Percentiles rank a stretch among this genome's conserved stretches.
Evolutionary conservation across 53 echinoderm and acorn worm species (phyloP).

Genomic region (Astropecten irregularis): DNA sequence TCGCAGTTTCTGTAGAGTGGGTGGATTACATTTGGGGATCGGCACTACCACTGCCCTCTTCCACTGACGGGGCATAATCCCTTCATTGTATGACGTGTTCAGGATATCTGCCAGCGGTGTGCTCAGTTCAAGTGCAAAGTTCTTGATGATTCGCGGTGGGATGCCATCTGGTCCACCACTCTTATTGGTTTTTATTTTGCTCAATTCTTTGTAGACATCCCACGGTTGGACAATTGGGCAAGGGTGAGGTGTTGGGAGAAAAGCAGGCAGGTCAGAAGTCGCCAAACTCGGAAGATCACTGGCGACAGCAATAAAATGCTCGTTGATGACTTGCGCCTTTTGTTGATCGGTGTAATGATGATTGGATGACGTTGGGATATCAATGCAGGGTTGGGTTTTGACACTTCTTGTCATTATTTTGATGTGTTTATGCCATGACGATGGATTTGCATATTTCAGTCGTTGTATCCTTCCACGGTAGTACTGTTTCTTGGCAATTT

Average conservation of each 20-base stretch:
- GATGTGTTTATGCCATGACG: constrained; percentile 42
- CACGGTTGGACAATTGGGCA: constrained; percentile 35
- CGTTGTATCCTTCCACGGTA: constrained; percentile 25
- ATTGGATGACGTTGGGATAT: neutral
- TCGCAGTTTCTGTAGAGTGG: constrained; percentile 5
- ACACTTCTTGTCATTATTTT: constrained; percentile 17
- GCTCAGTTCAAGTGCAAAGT: constrained; percentile 16
- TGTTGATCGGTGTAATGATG: neutral
- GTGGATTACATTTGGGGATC: constrained; percentile 1
- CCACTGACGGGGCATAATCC: constrained; percentile 33
- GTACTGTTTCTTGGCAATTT: constrained; percentile 9
- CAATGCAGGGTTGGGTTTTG: neutral
- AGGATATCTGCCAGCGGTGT: constrained; percentile 39
- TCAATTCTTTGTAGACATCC: constrained; percentile 8
- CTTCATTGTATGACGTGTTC: constrained; percentile 6
- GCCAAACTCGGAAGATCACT: constrained; percentile 2
- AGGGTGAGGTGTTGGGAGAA: neutral
- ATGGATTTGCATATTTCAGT: constrained; percentile 32
- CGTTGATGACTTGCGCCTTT: constrained; percentile 8
- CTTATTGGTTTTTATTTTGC: neutral
- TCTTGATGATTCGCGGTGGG: constrained; percentile 11
- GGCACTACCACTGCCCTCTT: constrained; percentile 10
- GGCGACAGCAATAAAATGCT: neutral
- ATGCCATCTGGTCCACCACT: constrained; percentile 40
- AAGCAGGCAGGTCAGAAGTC: neutral